Percentiles rank a stretch among this genome's conserved stretches.
Conservation (phyloP, 2,888 invertebrate genomes). For the Acrobasis consociella region DNA sequence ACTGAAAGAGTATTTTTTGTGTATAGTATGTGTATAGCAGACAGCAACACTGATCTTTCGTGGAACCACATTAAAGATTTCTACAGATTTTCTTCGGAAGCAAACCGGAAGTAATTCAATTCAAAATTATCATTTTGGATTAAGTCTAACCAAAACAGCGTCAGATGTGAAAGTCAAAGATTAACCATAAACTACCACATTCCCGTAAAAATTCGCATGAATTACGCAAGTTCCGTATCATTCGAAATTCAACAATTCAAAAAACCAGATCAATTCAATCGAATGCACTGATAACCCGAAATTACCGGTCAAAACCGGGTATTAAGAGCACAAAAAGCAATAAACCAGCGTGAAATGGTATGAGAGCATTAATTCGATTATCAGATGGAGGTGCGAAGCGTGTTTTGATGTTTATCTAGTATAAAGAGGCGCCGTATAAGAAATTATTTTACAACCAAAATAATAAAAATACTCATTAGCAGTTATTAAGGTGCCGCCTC, state of each 20-base stretch:
- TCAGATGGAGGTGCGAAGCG: conserved; percentile 82
- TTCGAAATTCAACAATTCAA: conserved; percentile 42
- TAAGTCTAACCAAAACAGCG: too few relatives aligned
- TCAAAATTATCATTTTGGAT: too few relatives aligned
- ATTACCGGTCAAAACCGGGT: conserved; percentile 71
- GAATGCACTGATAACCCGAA: conserved; percentile 73
- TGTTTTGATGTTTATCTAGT: conserved; percentile 82
- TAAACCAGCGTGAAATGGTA: conserved; percentile 80
- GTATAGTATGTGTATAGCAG: too few relatives aligned
- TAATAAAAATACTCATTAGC: conserved; percentile 82
- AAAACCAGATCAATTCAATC: conserved; percentile 75
- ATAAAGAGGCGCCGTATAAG: conserved; percentile 79
- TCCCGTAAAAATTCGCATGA: conserved; percentile 34
- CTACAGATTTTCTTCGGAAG: too few relatives aligned
- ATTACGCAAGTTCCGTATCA: conserved; percentile 46
- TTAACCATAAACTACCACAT: conserved; percentile 1
- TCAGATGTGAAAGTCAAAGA: neutral
- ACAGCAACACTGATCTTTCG: too few relatives aligned
- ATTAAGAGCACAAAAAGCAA: conserved; percentile 77
- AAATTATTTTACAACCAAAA: conserved; percentile 81
- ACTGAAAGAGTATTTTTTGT: too few relatives aligned
- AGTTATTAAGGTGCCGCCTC: conserved; percentile 77
- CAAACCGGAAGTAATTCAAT: too few relatives aligned
- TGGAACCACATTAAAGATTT: too few relatives aligned
- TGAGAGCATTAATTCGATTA: conserved; percentile 81